These are phyloP conservation scores for Ceratotherium simum DNA, from an alignment of 2,113 vertebrate genomes.

Conservation along the genomic window DNA sequence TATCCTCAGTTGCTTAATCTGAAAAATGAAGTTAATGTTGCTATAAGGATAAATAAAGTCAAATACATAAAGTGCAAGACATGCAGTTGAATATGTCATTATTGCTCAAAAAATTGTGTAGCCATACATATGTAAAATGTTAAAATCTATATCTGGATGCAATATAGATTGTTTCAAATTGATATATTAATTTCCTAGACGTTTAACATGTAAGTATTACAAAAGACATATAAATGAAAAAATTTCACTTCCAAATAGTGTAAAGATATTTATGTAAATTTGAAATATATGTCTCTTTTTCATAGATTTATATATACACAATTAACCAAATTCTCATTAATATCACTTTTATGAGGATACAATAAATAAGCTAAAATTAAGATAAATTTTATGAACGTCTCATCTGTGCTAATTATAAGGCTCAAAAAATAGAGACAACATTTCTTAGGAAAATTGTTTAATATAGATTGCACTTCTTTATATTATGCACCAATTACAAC, in stretches of 20 bases:
- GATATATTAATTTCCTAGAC: neutral
- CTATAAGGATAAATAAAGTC: neutral
- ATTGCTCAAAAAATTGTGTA: neutral
- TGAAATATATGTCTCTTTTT: neutral
- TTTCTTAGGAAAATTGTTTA: neutral
- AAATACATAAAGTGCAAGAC: neutral
- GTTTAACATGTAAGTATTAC: neutral
- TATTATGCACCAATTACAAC: neutral
- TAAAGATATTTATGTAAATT: neutral
- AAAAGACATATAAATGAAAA: neutral
- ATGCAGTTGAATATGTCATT: neutral
- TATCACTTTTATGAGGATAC: neutral
- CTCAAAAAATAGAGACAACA: neutral
- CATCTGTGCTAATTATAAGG: neutral
- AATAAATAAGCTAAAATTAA: conserved; percentile 12
- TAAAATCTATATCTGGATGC: neutral
- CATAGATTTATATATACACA: neutral
- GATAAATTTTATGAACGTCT: neutral
- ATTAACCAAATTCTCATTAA: neutral
- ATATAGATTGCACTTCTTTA: neutral
- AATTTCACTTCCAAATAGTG: neutral
- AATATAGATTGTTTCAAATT: neutral
- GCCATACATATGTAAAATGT: neutral
- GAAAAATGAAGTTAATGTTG: neutral
- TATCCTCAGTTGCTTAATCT: neutral